Evolutionary conservation across 1,140 invertebrate species (phyloP), one percentile per base, ranked within the genome.

Genomic region (Phocides pigmalion): DNA sequence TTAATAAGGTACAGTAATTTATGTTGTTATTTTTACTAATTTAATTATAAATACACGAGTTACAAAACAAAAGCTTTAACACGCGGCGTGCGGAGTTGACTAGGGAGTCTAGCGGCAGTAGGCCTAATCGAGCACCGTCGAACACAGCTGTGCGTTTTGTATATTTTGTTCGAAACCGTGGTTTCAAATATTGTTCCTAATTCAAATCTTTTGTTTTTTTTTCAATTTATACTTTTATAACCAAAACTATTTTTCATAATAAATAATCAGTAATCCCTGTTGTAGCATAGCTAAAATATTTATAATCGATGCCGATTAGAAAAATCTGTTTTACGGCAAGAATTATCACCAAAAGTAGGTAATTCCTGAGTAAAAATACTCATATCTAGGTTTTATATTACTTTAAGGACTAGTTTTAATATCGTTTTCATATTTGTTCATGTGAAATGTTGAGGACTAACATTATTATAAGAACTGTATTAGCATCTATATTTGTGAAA

Each of bases 71-170:
- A 44, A 25, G 37, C 15, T n/a, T n/a, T n/a, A n/a, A 16, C 14
- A 9, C 35, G 68, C 65, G 54, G 39, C 19, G 41, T 51, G 63
- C 63, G 62, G 42, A 50, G 64, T 35, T 64, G 44, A 59, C 25
- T 28, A 8, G 25, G 5, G 5, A 28, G 9, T 32, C n/a, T n/a
- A n/a, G n/a, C 67, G 56, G 64, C 22, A 59, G 68, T 84, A 85
- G 82, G 81, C 82, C 81, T 85, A 84, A 79, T 44, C 69, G 68
- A 49, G 63, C 64, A 53, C 65, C 65, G 69, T 42, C 70, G 70
- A 66, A 56, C 42, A 32, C 25, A 17, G 28, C 46, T 50, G 20
- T 46, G 42, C 42, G 20, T 46, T 46, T 46, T 46, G 4, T 11
- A 46, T n/a, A n/a, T n/a, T n/a, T n/a, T n/a, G 22, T 20, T 16